Evolutionary conservation across 1,140 invertebrate genomes (phyloP).

Genomic region (Calephelis virginiensis): DNA sequence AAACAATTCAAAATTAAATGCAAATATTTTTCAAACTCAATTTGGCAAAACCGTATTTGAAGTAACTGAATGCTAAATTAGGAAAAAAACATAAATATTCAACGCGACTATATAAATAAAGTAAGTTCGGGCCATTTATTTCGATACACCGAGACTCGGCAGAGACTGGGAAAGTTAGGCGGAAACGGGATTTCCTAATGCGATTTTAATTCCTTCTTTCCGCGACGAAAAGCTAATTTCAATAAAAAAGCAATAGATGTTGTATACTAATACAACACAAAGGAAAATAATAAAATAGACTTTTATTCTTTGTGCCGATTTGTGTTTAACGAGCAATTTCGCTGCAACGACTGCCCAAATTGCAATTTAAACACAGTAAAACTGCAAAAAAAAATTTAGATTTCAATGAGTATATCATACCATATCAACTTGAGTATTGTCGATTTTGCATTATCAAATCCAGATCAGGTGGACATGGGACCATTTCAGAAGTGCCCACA

Average conservation of each 20-base stretch:
- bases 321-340: too few species aligned
- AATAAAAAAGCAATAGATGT: constrained; percentile 49
- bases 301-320: too few species aligned
- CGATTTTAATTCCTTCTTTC: constrained; percentile 73
- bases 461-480: too few species aligned
- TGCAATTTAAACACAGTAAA: too few species aligned
- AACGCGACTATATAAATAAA: constrained; percentile 73
- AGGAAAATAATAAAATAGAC: constrained; percentile 1
- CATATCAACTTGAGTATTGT: too few species aligned
- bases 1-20: neutral
- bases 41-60: constrained; percentile 25
- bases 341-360: too few species aligned
- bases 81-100: constrained; percentile 72
- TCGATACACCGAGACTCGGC: constrained; percentile 69
- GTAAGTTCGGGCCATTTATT: constrained; percentile 73
- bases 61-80: constrained; percentile 63
- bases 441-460: too few species aligned
- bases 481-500: too few species aligned
- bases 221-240: constrained; percentile 67
- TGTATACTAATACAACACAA: constrained; percentile 10
- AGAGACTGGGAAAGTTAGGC: constrained; percentile 71
- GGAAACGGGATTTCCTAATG: constrained; percentile 73
- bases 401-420: too few species aligned
- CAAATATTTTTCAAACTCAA: constrained; percentile 5
- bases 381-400: too few species aligned